phyloP scores from a whole-genome alignment of 2,797 vertebrate genomes.

The Propithecus perrieri region DNA sequence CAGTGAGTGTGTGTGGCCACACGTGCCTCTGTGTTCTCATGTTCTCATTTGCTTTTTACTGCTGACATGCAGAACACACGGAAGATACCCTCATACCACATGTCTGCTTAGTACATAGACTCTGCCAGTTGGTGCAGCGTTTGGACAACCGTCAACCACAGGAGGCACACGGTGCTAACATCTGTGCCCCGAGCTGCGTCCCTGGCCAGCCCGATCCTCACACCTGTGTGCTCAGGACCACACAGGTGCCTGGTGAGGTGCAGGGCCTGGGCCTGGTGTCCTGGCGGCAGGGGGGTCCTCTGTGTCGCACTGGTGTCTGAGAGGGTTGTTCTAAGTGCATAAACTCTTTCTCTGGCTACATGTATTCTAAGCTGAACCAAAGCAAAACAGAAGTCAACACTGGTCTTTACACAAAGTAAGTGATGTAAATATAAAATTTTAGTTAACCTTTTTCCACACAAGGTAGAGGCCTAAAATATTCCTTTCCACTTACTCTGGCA shows the following conservation, averaged over 20 bases:
- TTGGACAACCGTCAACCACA: no score
- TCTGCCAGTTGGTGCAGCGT: not conserved
- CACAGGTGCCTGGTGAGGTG: accelerated
- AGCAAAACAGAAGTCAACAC: not conserved
- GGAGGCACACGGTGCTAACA: not conserved
- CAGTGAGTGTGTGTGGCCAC: not conserved
- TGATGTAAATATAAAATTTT: not conserved
- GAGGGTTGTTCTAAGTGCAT: not conserved
- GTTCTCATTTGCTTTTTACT: not conserved
- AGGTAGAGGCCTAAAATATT: not conserved
- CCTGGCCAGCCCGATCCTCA: no score
- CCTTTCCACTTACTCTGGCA: not conserved
- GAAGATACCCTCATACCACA: accelerated
- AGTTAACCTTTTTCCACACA: not conserved
- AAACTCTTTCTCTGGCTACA: not conserved
- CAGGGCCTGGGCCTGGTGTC: not conserved
- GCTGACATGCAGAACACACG: accelerated
- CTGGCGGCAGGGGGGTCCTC: not conserved
- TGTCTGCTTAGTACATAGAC: not conserved
- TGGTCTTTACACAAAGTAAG: not conserved
- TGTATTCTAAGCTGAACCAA: not conserved
- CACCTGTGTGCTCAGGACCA: not conserved
- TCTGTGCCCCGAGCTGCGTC: not conserved
- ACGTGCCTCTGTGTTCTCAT: accelerated
- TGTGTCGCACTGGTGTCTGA: no score